Evolutionary conservation across 2,113 vertebrate genomes (phyloP).

Genomic region (Hippocampus mohnikei): DNA sequence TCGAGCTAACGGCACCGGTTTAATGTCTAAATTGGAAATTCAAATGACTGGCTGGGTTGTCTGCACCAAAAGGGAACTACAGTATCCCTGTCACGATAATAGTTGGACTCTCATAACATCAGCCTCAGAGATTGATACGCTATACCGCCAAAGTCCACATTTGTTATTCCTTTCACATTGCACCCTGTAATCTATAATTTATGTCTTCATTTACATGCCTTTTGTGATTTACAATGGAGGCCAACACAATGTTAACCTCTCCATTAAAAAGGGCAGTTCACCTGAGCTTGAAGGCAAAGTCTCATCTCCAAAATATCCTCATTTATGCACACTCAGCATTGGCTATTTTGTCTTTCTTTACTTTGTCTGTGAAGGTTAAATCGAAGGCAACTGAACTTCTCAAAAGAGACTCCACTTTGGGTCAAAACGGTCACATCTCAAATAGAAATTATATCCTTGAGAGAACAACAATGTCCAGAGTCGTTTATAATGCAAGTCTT

Average conservation of each 20-base stretch:
- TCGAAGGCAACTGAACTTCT: background rate
- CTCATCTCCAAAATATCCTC: constrained; percentile 24
- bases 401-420: too few species aligned
- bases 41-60: constrained; percentile 28
- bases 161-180: constrained; percentile 49
- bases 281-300: constrained; percentile 3
- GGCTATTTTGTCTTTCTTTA: constrained; percentile 19
- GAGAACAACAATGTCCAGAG: background rate
- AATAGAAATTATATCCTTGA: constrained; percentile 24
- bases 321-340: constrained; percentile 34
- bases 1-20: constrained; percentile 6
- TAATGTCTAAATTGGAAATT: constrained; percentile 22
- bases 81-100: constrained; percentile 22
- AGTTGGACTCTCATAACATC: constrained; percentile 22
- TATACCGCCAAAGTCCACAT: constrained; percentile 23
- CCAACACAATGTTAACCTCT: constrained; percentile 35
- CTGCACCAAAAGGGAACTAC: constrained; percentile 2
- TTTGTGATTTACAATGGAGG: constrained; percentile 39
- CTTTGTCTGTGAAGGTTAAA: constrained; percentile 32
- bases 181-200: constrained; percentile 51
- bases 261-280: constrained; percentile 38
- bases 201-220: constrained; percentile 52
- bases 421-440: background rate
- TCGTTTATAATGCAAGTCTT: background rate
- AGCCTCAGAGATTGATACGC: constrained; percentile 25